These are phyloP conservation scores for Rana temporaria DNA, from an alignment of 2,113 vertebrate species.

Conservation along the genomic window DNA sequence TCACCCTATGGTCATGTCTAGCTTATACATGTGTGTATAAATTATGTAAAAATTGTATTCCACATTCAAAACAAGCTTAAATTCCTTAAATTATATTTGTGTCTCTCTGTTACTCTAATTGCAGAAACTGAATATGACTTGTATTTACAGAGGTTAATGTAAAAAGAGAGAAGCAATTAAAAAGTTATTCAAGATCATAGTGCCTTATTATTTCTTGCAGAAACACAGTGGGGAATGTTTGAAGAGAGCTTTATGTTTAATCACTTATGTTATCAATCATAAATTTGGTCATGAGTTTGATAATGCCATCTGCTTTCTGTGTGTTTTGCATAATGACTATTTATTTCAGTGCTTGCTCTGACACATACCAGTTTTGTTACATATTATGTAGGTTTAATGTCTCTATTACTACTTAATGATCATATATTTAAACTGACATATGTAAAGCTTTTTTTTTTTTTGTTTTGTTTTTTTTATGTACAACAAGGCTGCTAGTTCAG, in stretches of 20 bases:
- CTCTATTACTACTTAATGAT: neutral
- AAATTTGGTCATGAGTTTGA: constrained; percentile 48
- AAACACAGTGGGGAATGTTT: neutral
- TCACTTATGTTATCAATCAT: constrained; percentile 30
- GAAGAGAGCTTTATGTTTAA: constrained; percentile 40
- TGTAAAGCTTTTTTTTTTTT: neutral
- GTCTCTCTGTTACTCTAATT: constrained; percentile 17
- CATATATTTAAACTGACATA: neutral
- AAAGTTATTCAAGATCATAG: constrained; percentile 53
- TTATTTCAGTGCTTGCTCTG: constrained; percentile 48
- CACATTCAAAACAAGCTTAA: neutral
- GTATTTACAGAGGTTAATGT: constrained; percentile 72
- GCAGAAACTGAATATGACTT: constrained; percentile 55
- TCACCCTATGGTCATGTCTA: too few species aligned
- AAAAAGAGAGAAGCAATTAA: constrained; percentile 68
- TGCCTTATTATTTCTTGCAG: constrained; percentile 28
- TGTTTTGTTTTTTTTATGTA: too few species aligned
- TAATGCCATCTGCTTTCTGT: constrained; percentile 52
- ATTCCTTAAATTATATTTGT: constrained; percentile 23
- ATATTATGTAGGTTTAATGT: neutral
- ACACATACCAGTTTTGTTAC: constrained; percentile 27
- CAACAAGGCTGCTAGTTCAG: too few species aligned
- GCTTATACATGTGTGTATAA: too few species aligned
- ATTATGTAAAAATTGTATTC: too few species aligned
- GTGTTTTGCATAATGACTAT: constrained; percentile 59